These are phyloP conservation scores for Horisme vitalbata DNA, from an alignment of 2,888 invertebrate species.

Conservation along the genomic window DNA sequence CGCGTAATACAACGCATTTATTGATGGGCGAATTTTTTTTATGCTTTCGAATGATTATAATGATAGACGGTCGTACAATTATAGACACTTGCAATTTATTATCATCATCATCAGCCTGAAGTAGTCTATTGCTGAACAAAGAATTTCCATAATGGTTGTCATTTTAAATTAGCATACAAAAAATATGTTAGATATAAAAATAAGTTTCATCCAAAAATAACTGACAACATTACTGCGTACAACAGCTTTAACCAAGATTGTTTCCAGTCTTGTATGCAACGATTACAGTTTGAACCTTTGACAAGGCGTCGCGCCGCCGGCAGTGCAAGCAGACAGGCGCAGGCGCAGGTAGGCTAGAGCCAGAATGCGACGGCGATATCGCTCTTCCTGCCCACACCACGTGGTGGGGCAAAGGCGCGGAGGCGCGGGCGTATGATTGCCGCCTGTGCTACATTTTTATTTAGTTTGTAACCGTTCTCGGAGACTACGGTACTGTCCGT, in stretches of 20 bases:
- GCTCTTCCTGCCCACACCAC: slow-evolving; percentile 60
- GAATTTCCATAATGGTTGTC: no score
- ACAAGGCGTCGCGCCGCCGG: slow-evolving; percentile 72
- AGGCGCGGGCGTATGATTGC: slow-evolving; percentile 71
- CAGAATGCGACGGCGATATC: slow-evolving; percentile 41
- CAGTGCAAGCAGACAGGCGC: slow-evolving; percentile 66
- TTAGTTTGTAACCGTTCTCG: slow-evolving; percentile 79
- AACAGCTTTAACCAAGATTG: slow-evolving; percentile 38
- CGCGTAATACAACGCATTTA: slow-evolving; percentile 6
- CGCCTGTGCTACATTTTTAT: slow-evolving; percentile 81
- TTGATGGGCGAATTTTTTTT: slow-evolving; percentile 15
- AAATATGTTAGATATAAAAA: no score
- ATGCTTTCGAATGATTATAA: slow-evolving; percentile 5
- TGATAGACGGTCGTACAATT: no score
- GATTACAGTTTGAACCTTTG: slow-evolving; percentile 75
- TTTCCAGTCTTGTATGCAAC: slow-evolving; percentile 58
- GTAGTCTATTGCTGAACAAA: no score
- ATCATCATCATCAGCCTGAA: no score
- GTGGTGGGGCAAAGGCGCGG: slow-evolving; percentile 68
- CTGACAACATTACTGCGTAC: slow-evolving; percentile 35
- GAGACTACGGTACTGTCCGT: slow-evolving; percentile 48
- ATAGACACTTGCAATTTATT: no score
- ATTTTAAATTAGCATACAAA: no score
- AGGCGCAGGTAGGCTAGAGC: slow-evolving; percentile 73
- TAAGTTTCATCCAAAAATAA: slow-evolving; percentile 12